Base-by-base conservation (phyloP, 1,140 invertebrate species). In the Tetramorium parvispinum region DNA sequence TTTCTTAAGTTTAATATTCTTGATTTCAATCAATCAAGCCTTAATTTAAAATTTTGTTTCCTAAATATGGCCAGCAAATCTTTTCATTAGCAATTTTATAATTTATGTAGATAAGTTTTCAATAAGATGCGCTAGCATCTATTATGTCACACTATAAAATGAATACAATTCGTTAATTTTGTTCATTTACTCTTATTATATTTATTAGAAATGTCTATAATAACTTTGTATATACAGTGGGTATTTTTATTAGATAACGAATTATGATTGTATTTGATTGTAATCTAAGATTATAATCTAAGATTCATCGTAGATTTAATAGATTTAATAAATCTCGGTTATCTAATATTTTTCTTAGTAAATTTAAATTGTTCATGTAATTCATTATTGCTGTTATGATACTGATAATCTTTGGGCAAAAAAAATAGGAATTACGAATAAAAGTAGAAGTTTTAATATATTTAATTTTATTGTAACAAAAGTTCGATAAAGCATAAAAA, bases 311-410 rank as follows among this genome's bases (percentile, higher is more conserved):
- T 51, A 49, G 43, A 70, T 49, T 27, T 70, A 70, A 70, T 70
- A 27, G 21, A 51, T 27, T 70, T 70, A 46, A 63, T 37, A 46
- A 24, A 3, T 8, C 6, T 49, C 6, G 6, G 21, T 70, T 70
- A 70, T 70, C 43, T 70, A 70, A 70, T 3, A 27, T 70, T 55
- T 27, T 32, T 65, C 61, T 55, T 37, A 53, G 16, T 37, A 21
- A 4, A 43, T 8, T 32, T 32, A 3, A 75, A 55, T 73, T 4
- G 5, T 27, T 76, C 10, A 16, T 59, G 2, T 16, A 43, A 40
- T 59, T 76, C 16, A 18, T 76, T 24, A 43, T n/a, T 51, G 13
- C 13, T 27, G 2, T 77, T 27, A n/a, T 32, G 11, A 55, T 53
- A 55, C 10, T 59, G 37, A n/a, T 51, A 32, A 55, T 10, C 13